A percentile compares a stretch with the other conserved stretches of the same genome.
phyloP scores from a whole-genome alignment of 2,113 vertebrate species.

The Syngnathoides biaculeatus region DNA sequence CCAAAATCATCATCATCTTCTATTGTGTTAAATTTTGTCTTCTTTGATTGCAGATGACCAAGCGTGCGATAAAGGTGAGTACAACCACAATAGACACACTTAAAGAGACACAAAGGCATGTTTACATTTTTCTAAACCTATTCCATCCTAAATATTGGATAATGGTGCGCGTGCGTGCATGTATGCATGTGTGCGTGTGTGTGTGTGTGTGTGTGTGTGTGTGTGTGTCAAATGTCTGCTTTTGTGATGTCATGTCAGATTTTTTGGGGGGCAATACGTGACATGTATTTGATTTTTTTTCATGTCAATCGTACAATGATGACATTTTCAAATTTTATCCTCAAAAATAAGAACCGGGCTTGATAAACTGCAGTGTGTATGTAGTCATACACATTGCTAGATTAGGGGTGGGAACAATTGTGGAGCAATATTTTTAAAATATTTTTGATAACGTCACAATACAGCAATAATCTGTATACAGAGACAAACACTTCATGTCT shows the following conservation, averaged over 20 bases:
- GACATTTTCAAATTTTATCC: no score
- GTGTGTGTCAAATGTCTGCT: neutral
- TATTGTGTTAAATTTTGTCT: slow-evolving; percentile 21
- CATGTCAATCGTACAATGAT: no score
- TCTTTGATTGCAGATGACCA: slow-evolving; percentile 79
- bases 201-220: neutral
- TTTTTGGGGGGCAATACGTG: no score
- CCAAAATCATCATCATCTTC: neutral
- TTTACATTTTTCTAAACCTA: neutral
- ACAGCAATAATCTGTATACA: neutral
- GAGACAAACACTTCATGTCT: neutral
- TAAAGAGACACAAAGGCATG: neutral
- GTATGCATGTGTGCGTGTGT: neutral
- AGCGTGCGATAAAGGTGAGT: slow-evolving; percentile 94
- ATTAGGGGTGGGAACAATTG: neutral
- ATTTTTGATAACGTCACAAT: neutral
- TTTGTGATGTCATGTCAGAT: neutral
- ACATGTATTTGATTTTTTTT: no score
- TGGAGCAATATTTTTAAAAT: neutral
- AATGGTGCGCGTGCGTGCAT: neutral
- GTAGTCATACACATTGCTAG: neutral
- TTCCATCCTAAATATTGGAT: slow-evolving; percentile 12
- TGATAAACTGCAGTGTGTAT: no score
- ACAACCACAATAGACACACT: neutral
- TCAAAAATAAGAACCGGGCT: no score